These are phyloP conservation scores for Dichetophora obliterata DNA, from an alignment of 2,888 invertebrate genomes.

Conservation along the genomic window DNA sequence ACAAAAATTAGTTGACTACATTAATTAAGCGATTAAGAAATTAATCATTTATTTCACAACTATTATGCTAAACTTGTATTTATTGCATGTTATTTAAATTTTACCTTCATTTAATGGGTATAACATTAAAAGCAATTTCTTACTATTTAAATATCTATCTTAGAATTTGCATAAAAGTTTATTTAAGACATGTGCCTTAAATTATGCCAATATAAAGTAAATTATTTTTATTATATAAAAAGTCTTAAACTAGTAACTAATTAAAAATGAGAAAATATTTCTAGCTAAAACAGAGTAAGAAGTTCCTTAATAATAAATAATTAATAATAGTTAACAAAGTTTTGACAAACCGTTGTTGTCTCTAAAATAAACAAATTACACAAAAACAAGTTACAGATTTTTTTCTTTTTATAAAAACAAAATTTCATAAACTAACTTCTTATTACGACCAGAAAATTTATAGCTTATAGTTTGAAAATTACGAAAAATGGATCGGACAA, in stretches of 20 bases:
- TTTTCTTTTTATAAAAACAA: too few species aligned
- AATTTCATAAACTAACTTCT: too few species aligned
- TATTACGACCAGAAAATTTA: conserved; percentile 49
- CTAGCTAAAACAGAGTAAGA: too few species aligned
- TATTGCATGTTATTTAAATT: conserved; percentile 27
- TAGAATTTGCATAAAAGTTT: background rate
- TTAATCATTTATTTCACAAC: conserved; percentile 28
- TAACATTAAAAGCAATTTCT: conserved; percentile 48
- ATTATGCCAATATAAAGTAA: background rate
- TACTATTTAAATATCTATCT: background rate
- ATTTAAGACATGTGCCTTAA: conserved; percentile 13
- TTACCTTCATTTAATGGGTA: conserved; percentile 34
- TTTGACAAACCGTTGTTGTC: background rate
- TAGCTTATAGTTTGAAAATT: conserved; percentile 51
- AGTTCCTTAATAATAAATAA: background rate
- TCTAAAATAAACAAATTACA: background rate
- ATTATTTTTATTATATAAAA: too few species aligned
- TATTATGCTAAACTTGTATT: background rate
- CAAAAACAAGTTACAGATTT: too few species aligned
- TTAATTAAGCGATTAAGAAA: conserved; percentile 1
- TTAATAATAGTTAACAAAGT: background rate
- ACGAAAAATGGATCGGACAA: conserved; percentile 63
- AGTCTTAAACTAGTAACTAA: too few species aligned
- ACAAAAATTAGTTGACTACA: conserved; percentile 22
- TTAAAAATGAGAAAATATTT: too few species aligned